Evolutionary conservation across 2,797 vertebrate genomes (phyloP).

Genomic region (Moxostoma hubbsi): DNA sequence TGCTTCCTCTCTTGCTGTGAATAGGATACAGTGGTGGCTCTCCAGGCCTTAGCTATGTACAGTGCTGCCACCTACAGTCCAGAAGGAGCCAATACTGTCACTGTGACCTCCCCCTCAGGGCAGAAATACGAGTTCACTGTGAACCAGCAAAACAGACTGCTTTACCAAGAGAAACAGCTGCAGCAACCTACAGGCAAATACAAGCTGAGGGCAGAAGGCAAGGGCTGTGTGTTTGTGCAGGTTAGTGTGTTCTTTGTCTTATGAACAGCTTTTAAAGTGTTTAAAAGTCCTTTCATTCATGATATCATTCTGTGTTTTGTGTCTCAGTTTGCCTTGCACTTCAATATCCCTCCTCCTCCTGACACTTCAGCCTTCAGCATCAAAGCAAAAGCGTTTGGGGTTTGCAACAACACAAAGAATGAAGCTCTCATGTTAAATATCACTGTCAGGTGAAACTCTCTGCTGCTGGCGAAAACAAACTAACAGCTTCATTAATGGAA

Average conservation of each 20-base stretch:
- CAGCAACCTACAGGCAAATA: slow-evolving; percentile 72
- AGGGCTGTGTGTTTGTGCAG: slow-evolving; percentile 82
- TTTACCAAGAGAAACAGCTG: slow-evolving; percentile 80
- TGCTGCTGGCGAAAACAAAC: too few relatives aligned
- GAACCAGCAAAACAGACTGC: slow-evolving; percentile 79
- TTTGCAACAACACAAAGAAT: slow-evolving; percentile 59
- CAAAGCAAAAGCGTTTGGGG: slow-evolving; percentile 41
- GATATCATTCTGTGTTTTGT: not conserved
- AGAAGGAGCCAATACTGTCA: slow-evolving; percentile 72
- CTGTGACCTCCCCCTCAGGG: slow-evolving; percentile 71
- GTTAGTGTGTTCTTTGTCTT: slow-evolving; percentile 62
- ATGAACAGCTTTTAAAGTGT: not conserved
- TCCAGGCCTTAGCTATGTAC: slow-evolving; percentile 86
- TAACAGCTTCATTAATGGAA: not conserved
- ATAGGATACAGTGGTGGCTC: slow-evolving; percentile 88
- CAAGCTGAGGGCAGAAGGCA: slow-evolving; percentile 72
- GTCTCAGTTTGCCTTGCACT: slow-evolving; percentile 73
- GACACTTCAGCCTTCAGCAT: slow-evolving; percentile 72
- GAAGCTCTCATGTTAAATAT: slow-evolving; percentile 61
- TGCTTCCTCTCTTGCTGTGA: not conserved
- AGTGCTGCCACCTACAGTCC: slow-evolving; percentile 75
- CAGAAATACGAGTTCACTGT: slow-evolving; percentile 72
- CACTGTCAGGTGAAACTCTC: slow-evolving; percentile 64
- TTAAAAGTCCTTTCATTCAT: not conserved
- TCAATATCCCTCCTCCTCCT: slow-evolving; percentile 76